A percentile compares a stretch with the other conserved stretches of the same genome.
Evolutionary conservation across 2,797 vertebrate species (phyloP).

Genomic region (Echiichthys vipera): DNA sequence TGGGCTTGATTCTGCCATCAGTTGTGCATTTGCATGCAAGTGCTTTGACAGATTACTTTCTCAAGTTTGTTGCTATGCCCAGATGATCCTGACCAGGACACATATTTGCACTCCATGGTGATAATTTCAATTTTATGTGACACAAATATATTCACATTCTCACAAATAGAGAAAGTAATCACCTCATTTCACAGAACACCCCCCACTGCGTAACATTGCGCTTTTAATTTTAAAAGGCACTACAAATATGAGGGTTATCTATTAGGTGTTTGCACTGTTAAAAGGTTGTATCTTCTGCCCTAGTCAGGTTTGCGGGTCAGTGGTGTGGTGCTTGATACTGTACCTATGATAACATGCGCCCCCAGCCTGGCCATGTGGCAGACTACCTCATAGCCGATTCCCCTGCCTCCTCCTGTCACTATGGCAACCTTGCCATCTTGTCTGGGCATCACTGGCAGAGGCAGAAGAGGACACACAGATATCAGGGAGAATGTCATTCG

Average conservation of each 20-base stretch:
- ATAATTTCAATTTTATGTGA: neutral
- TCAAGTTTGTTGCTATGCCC: neutral
- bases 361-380: conserved; percentile 88
- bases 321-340: conserved; percentile 65
- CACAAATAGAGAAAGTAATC: too few relatives aligned
- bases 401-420: conserved; percentile 91
- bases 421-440: conserved; percentile 92
- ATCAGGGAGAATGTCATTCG: conserved; percentile 65
- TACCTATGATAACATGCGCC: conserved; percentile 92
- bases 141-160: too few relatives aligned
- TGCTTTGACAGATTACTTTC: conserved; percentile 13
- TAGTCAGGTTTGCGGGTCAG: conserved; percentile 26
- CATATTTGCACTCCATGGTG: neutral
- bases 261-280: neutral
- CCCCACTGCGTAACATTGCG: neutral
- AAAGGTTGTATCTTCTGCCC: neutral
- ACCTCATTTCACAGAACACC: neutral
- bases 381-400: conserved; percentile 90
- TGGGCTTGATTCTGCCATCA: conserved; percentile 17
- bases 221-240: neutral
- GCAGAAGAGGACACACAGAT: conserved; percentile 76
- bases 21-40: conserved; percentile 15
- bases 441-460: conserved; percentile 85
- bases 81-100: neutral
- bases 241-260: too few relatives aligned